Evolutionary conservation across 2,797 vertebrate species (phyloP).

Genomic region (Epinephelus malabaricus): DNA sequence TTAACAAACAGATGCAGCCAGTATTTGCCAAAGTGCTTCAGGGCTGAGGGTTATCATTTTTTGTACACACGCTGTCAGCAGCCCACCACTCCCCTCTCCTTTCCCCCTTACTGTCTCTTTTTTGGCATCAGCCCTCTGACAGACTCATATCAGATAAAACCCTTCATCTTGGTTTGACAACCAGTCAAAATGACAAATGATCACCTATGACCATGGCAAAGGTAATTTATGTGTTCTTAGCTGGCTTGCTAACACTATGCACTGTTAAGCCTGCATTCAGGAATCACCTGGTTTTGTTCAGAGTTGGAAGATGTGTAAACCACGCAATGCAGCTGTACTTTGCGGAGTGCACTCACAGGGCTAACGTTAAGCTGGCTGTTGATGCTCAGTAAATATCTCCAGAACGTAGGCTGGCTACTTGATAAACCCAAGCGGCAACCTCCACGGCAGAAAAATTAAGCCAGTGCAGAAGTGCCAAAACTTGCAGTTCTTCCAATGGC

Average conservation of each 20-base stretch:
- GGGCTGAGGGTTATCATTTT: no score
- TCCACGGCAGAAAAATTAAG: no score
- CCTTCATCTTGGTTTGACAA: background rate
- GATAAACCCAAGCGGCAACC: no score
- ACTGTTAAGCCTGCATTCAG: background rate
- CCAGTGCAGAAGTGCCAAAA: no score
- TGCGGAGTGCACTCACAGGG: background rate
- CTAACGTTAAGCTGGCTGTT: background rate
- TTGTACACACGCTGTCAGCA: background rate
- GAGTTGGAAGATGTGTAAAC: background rate
- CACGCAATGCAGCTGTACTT: background rate
- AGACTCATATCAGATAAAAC: background rate
- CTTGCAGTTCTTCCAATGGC: no score
- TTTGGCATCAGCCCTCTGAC: background rate
- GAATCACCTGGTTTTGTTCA: background rate
- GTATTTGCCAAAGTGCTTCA: background rate
- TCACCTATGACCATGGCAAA: background rate
- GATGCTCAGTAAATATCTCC: background rate
- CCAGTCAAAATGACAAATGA: background rate
- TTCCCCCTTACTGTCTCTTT: background rate
- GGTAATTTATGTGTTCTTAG: background rate
- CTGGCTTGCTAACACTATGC: background rate
- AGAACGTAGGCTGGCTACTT: no score
- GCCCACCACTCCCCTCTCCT: no score
- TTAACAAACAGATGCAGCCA: background rate